phyloP scores from a whole-genome alignment of 2,888 invertebrate species.

The Hedya salicella region DNA sequence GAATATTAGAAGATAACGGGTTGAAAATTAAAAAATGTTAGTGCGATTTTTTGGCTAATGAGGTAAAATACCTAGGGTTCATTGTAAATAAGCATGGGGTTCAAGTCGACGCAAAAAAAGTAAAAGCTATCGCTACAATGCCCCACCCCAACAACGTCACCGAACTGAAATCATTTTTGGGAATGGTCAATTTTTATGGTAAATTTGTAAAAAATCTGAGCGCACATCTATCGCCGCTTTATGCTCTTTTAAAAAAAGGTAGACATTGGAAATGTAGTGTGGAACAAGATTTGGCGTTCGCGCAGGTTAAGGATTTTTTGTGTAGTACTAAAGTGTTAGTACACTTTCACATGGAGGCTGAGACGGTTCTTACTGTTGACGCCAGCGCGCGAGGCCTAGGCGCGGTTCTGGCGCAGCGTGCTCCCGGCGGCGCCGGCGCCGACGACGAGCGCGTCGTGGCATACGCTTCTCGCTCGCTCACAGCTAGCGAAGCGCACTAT shows the following conservation, averaged over 20 bases:
- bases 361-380: background rate
- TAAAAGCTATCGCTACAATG: background rate
- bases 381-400: background rate
- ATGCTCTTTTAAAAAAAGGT: constrained; percentile 4
- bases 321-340: background rate
- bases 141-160: no score
- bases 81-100: background rate
- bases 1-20: background rate
- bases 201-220: constrained; percentile 1
- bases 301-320: background rate
- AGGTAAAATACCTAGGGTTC: constrained; percentile 19
- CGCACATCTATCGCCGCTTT: background rate
- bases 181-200: constrained; percentile 17
- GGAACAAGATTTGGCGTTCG: background rate
- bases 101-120: constrained; percentile 4
- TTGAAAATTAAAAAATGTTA: constrained; percentile 18
- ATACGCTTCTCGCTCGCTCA: background rate
- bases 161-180: no score
- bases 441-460: background rate
- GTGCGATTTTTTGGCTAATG: background rate
- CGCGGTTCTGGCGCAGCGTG: background rate
- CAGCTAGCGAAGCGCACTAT: background rate
- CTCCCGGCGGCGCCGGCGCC: background rate
- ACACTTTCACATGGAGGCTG: background rate
- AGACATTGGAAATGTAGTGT: constrained; percentile 3